phyloP scores from a whole-genome alignment of 2,797 vertebrate genomes.

The Eremophila alpestris region DNA sequence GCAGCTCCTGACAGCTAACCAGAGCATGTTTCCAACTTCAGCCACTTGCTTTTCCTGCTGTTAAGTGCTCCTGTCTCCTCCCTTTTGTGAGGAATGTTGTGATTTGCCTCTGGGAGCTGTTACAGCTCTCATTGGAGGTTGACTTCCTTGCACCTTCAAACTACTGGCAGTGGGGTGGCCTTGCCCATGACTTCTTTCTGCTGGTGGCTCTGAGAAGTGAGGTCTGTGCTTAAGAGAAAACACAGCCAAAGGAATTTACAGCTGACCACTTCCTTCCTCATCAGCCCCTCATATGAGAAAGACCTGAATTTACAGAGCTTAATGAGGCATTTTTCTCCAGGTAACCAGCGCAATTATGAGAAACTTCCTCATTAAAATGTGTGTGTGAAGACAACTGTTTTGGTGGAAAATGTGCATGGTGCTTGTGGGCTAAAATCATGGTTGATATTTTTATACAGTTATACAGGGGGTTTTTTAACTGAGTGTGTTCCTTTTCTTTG shows the following conservation, averaged over 20 bases:
- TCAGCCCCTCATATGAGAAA: not conserved
- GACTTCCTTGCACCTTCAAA: not conserved
- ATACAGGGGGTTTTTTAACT: not conserved
- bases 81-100: not conserved
- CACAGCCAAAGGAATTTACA: not conserved
- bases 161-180: not conserved
- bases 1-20: not conserved
- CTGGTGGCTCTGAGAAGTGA: not conserved
- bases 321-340: not conserved
- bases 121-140: not conserved
- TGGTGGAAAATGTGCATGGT: not conserved
- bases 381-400: not conserved
- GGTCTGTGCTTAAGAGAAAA: not conserved
- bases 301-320: not conserved
- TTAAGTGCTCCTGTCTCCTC: not conserved
- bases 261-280: not conserved
- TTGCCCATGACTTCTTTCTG: not conserved
- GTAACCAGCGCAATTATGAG: not conserved
- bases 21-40: not conserved
- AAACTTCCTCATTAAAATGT: not conserved
- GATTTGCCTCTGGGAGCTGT: not conserved
- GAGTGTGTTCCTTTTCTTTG: not conserved
- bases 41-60: not conserved
- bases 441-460: rapidly evolving
- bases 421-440: not conserved